Evolutionary conservation across 23 tunicate genomes (phyloP).

Genomic region (Corella eumyota): DNA sequence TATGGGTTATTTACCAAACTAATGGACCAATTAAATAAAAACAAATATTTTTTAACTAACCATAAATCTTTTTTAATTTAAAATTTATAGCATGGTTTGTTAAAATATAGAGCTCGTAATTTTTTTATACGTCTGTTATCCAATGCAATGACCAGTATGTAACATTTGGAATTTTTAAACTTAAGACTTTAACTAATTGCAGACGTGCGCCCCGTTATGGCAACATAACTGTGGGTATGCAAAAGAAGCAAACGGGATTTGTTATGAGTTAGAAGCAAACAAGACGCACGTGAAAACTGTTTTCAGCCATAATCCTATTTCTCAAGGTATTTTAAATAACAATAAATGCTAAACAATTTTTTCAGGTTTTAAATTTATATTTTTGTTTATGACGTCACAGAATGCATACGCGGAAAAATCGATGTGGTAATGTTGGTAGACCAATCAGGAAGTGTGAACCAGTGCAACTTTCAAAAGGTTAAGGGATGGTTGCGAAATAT

Average conservation of each 20-base stretch:
- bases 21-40: too few species aligned
- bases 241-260: conserved; percentile 52
- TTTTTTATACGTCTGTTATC: too few species aligned
- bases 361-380: background rate
- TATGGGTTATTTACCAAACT: too few species aligned
- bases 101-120: too few species aligned
- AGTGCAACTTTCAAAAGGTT: conserved; percentile 81
- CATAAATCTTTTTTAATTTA: too few species aligned
- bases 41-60: too few species aligned
- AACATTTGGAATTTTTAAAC: too few species aligned
- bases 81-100: too few species aligned
- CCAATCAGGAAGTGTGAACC: conserved; percentile 79
- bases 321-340: too few species aligned
- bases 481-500: conserved; percentile 77
- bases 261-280: conserved; percentile 44
- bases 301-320: conserved; percentile 19
- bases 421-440: conserved; percentile 67
- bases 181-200: too few species aligned
- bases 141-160: too few species aligned
- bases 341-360: too few species aligned
- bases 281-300: conserved; percentile 9
- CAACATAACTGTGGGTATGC: conserved; percentile 88
- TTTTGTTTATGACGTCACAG: conserved; percentile 6
- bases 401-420: conserved; percentile 77
- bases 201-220: conserved; percentile 77